Conservation (phyloP, 1,140 invertebrate species). For the Microplitis mediator region DNA sequence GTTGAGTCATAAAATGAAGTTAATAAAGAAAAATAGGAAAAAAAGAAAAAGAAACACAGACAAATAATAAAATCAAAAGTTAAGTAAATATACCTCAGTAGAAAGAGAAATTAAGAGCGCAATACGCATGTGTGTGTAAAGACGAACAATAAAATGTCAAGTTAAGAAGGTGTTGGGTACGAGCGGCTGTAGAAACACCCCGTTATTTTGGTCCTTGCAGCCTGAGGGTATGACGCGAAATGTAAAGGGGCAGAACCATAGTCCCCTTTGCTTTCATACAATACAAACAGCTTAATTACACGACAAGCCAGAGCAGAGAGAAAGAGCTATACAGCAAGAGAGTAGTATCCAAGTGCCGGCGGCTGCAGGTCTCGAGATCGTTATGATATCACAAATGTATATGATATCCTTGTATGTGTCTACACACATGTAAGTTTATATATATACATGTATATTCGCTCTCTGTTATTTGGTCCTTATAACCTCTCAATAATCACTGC, state of each 20-base stretch:
- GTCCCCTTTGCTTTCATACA: constrained; percentile 32
- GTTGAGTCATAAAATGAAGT: not conserved
- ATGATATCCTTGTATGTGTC: constrained; percentile 11
- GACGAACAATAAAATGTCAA: constrained; percentile 43
- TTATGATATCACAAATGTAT: constrained; percentile 33
- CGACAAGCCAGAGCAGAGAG: constrained; percentile 16
- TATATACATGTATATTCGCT: not conserved
- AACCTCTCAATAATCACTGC: not conserved
- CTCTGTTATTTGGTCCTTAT: not conserved
- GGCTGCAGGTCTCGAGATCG: constrained; percentile 24
- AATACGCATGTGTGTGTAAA: constrained; percentile 1
- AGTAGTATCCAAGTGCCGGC: not conserved
- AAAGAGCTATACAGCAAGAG: too few relatives aligned
- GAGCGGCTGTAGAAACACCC: constrained; percentile 25
- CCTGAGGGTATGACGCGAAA: constrained; percentile 12
- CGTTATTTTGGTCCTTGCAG: constrained; percentile 41
- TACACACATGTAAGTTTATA: not conserved
- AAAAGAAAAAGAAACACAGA: not conserved
- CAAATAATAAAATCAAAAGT: not conserved
- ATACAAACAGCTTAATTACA: constrained; percentile 57
- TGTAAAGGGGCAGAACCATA: not conserved
- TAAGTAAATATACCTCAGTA: not conserved
- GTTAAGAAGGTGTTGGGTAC: constrained; percentile 47
- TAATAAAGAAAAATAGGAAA: not conserved
- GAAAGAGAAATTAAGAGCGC: constrained; percentile 14